Conservation (phyloP, 1,140 invertebrate genomes). For the Calosoma granatense region DNA sequence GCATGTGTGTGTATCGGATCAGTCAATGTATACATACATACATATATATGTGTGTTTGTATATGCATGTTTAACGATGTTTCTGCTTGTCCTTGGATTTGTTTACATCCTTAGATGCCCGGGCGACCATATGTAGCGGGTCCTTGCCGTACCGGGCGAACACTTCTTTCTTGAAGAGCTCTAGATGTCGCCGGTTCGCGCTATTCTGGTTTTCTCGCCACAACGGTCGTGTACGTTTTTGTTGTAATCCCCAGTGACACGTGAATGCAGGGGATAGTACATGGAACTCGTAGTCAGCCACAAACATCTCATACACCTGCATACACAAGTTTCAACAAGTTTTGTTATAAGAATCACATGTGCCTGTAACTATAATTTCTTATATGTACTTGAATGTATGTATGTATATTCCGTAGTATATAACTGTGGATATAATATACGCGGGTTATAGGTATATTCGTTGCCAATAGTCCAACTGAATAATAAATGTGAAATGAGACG, state of each 20-base stretch:
- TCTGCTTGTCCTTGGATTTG: neutral
- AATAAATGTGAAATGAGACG: no score
- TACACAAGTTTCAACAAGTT: conserved; percentile 26
- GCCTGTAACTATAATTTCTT: neutral
- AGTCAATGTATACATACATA: neutral
- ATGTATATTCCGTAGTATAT: neutral
- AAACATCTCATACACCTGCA: conserved; percentile 92
- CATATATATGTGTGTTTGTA: neutral
- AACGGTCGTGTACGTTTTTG: conserved; percentile 60
- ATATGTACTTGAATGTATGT: no score
- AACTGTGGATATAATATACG: neutral
- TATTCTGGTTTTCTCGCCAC: conserved; percentile 80
- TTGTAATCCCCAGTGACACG: conserved; percentile 82
- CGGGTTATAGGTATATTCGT: no score
- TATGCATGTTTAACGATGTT: neutral
- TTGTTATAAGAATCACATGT: conserved; percentile 1
- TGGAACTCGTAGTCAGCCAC: conserved; percentile 81
- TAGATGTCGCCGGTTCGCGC: conserved; percentile 68
- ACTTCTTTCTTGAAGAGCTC: conserved; percentile 77
- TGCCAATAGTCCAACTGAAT: no score
- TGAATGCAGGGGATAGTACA: conserved; percentile 82
- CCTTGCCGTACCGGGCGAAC: conserved; percentile 62
- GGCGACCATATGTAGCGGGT: conserved; percentile 47
- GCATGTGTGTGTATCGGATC: neutral
- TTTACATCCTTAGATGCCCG: conserved; percentile 24